phyloP scores from a whole-genome alignment of 1,140 invertebrate species.

The Panagrolaimus sp. region DNA sequence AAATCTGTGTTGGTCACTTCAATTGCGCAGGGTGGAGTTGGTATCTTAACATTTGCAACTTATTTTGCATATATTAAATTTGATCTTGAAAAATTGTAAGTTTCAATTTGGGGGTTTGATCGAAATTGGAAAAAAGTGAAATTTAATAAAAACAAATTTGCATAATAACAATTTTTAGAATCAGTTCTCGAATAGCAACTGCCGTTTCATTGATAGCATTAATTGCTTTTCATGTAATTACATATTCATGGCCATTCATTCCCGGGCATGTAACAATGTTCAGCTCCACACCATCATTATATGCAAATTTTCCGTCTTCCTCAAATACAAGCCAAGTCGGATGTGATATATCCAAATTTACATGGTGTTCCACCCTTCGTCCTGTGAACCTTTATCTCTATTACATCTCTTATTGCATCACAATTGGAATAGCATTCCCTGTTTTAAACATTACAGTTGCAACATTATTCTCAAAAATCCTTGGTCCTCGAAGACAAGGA shows the following conservation, averaged over 20 bases:
- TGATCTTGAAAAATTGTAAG: slow-evolving; percentile 29
- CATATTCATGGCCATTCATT: slow-evolving; percentile 42
- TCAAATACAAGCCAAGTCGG: neutral
- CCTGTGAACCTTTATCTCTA: slow-evolving; percentile 42
- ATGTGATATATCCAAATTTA: slow-evolving; percentile 20
- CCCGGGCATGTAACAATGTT: slow-evolving; percentile 19
- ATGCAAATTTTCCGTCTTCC: neutral
- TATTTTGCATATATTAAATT: slow-evolving; percentile 34
- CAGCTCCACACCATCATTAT: neutral
- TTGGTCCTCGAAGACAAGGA: slow-evolving; percentile 36
- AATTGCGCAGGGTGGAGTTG: slow-evolving; percentile 26
- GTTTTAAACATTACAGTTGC: slow-evolving; percentile 44
- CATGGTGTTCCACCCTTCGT: slow-evolving; percentile 33
- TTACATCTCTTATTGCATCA: slow-evolving; percentile 34
- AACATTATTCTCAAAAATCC: slow-evolving; percentile 39
- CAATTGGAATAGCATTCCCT: slow-evolving; percentile 39
- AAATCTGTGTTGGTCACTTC: slow-evolving; percentile 29
- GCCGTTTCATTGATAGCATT: slow-evolving; percentile 34
- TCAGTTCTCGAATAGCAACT: slow-evolving; percentile 37
- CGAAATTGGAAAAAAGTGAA: no score
- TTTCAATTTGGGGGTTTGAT: neutral
- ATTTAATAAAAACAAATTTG: slow-evolving; percentile 8
- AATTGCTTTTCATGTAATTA: slow-evolving; percentile 37
- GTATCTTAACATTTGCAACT: slow-evolving; percentile 21
- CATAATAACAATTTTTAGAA: slow-evolving; percentile 17